Conservation (phyloP, 1,140 invertebrate genomes). For the Diorhabda carinulata region DNA sequence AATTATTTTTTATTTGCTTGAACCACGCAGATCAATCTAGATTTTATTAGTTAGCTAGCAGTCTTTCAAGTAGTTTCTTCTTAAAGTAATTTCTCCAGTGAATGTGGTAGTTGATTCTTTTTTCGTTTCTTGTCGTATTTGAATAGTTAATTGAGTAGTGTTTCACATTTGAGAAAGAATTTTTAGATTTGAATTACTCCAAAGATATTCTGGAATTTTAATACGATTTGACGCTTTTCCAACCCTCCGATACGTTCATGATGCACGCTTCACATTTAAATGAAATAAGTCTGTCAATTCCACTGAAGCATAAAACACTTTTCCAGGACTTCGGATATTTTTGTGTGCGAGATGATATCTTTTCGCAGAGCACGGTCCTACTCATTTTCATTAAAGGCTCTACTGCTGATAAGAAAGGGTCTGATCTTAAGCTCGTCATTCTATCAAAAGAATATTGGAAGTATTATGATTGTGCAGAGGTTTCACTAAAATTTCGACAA, state of each 20-base stretch:
- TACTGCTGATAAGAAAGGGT: not conserved
- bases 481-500: not conserved
- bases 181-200: no score
- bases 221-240: no score
- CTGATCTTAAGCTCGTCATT: not conserved
- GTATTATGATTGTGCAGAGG: not conserved
- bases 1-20: no score
- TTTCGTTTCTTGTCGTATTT: no score
- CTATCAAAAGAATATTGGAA: constrained; percentile 3
- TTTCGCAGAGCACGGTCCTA: not conserved
- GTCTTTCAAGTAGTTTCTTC: no score
- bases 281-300: not conserved
- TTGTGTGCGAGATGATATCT: not conserved
- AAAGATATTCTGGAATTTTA: no score
- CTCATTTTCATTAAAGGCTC: constrained; percentile 2
- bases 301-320: constrained; percentile 1
- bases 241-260: not conserved
- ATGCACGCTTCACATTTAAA: not conserved
- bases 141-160: no score
- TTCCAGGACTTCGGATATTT: not conserved
- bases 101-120: no score
- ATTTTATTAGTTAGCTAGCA: no score
- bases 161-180: no score
- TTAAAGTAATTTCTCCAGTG: no score
- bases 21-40: no score